Evolutionary conservation across 1,140 invertebrate genomes (phyloP).

Genomic region (Cydia strobilella): DNA sequence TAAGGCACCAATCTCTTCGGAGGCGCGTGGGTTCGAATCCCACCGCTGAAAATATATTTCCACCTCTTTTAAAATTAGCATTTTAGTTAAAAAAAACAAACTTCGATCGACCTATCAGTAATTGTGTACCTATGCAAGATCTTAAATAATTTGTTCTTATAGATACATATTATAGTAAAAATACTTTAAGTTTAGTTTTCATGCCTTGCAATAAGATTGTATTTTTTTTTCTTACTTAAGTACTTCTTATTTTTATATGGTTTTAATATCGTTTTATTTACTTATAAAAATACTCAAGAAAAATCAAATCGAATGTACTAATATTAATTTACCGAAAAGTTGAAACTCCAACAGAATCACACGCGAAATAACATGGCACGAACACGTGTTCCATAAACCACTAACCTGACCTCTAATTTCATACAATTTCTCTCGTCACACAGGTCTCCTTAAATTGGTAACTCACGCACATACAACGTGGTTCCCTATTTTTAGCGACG

Average conservation of each 20-base stretch:
- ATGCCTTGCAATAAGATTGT: too few species aligned
- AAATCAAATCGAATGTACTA: too few species aligned
- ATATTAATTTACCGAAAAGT: neutral
- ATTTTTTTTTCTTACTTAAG: too few species aligned
- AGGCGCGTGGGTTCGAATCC: constrained; percentile 98
- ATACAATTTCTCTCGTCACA: neutral
- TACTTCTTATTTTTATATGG: too few species aligned
- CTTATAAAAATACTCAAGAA: too few species aligned
- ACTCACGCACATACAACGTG: neutral
- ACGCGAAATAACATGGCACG: neutral
- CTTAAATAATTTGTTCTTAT: too few species aligned
- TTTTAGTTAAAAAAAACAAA: neutral
- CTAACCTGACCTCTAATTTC: neutral
- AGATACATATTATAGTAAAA: too few species aligned
- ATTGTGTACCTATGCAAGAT: too few species aligned
- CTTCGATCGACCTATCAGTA: too few species aligned
- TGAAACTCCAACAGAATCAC: neutral
- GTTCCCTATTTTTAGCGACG: neutral
- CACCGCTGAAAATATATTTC: constrained; percentile 88
- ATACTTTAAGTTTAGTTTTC: too few species aligned
- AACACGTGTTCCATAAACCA: neutral
- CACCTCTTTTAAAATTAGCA: neutral
- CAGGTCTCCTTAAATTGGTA: constrained; percentile 1
- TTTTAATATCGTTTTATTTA: too few species aligned
- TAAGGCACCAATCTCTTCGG: constrained; percentile 98